phyloP scores from a whole-genome alignment of 2,797 vertebrate species.

The Scolopax bukidnonensis region DNA sequence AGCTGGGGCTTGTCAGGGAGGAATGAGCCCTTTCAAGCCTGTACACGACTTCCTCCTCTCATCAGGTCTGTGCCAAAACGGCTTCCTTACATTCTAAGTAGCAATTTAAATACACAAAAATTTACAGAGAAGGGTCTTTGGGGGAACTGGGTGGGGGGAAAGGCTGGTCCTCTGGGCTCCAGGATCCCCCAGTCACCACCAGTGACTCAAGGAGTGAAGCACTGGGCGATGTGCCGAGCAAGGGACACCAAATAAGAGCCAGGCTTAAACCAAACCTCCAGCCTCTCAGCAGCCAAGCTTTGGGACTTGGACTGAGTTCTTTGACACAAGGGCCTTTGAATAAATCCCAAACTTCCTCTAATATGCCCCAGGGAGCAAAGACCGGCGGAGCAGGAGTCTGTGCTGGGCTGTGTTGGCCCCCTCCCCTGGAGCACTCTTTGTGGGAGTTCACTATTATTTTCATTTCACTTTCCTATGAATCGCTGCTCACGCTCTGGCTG shows the following conservation, averaged over 20 bases:
- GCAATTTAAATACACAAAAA: not conserved
- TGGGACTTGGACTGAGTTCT: rapidly evolving
- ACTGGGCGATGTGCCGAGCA: not conserved
- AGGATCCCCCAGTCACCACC: not conserved
- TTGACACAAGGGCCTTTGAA: not conserved
- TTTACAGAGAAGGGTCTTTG: rapidly evolving
- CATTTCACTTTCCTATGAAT: not conserved
- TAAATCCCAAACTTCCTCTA: not conserved
- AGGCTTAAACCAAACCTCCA: not conserved
- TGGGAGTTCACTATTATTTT: not conserved
- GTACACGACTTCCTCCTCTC: not conserved
- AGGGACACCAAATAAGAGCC: not conserved
- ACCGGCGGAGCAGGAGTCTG: not conserved
- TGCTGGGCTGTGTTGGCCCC: not conserved
- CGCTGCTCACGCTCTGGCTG: not conserved
- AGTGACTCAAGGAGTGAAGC: rapidly evolving
- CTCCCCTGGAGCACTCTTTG: not conserved
- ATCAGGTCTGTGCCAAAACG: not conserved
- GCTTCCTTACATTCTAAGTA: not conserved
- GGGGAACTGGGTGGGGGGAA: not conserved
- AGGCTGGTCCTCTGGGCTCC: rapidly evolving
- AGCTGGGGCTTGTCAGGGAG: not conserved
- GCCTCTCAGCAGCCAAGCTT: not conserved
- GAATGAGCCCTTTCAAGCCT: not conserved
- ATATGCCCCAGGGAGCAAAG: not conserved